phyloP scores from a whole-genome alignment of 2,797 vertebrate species.

The Alosa sapidissima region DNA sequence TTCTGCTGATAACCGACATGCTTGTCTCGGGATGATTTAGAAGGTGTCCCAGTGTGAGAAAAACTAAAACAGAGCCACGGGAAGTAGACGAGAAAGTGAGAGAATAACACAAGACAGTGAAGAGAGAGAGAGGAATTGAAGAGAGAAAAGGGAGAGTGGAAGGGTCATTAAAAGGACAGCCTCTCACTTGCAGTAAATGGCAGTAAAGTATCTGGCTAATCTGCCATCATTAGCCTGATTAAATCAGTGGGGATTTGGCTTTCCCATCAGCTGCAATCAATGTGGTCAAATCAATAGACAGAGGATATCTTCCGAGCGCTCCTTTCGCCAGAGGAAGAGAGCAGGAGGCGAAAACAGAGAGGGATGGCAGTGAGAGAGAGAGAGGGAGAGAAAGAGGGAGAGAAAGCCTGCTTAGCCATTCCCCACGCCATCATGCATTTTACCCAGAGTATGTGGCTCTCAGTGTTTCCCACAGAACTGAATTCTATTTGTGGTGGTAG shows the following conservation, averaged over 20 bases:
- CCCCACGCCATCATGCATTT: not conserved
- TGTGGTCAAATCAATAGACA: slow-evolving; percentile 75
- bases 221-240: slow-evolving; percentile 79
- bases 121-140: slow-evolving; percentile 38
- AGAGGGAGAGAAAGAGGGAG: not conserved
- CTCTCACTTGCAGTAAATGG: slow-evolving; percentile 70
- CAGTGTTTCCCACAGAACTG: too few relatives aligned
- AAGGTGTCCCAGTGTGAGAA: slow-evolving; percentile 29
- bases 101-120: slow-evolving; percentile 33
- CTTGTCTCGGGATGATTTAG: not conserved
- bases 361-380: not conserved
- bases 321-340: slow-evolving; percentile 10
- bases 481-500: too few relatives aligned
- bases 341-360: slow-evolving; percentile 27
- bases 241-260: slow-evolving; percentile 76
- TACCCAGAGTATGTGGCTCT: not conserved
- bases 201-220: slow-evolving; percentile 79
- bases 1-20: not conserved
- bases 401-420: not conserved
- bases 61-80: slow-evolving; percentile 17
- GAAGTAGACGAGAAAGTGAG: slow-evolving; percentile 33
- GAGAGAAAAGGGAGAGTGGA: slow-evolving; percentile 51
- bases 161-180: slow-evolving; percentile 79
- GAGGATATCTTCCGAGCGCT: slow-evolving; percentile 60
- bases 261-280: slow-evolving; percentile 79